phyloP scores from a whole-genome alignment of 2,888 invertebrate genomes.

The Boloria euphrosyne region DNA sequence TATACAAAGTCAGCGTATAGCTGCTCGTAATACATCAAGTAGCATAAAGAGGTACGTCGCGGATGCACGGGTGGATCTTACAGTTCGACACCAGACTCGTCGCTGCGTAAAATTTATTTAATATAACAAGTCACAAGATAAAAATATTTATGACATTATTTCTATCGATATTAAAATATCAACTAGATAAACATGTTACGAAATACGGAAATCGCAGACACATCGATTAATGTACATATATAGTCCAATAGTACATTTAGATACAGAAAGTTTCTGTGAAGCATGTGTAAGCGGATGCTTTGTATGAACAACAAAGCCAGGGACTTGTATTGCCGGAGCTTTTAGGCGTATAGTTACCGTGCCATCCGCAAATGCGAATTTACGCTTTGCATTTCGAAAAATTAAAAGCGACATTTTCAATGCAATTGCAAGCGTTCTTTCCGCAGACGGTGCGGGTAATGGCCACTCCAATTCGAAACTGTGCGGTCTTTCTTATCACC shows the following conservation, averaged over 20 bases:
- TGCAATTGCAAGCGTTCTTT: slow-evolving; percentile 74
- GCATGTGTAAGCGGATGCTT: slow-evolving; percentile 67
- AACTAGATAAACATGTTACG: too few relatives aligned
- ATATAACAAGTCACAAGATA: background rate
- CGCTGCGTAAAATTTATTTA: slow-evolving; percentile 12
- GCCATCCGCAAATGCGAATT: slow-evolving; percentile 73
- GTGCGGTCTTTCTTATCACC: slow-evolving; percentile 59
- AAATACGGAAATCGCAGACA: background rate
- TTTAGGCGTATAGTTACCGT: slow-evolving; percentile 76
- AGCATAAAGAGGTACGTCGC: slow-evolving; percentile 56
- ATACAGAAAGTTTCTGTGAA: slow-evolving; percentile 66
- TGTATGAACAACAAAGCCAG: slow-evolving; percentile 74
- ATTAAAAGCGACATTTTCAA: slow-evolving; percentile 79
- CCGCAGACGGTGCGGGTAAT: slow-evolving; percentile 73
- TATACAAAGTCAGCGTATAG: slow-evolving; percentile 67
- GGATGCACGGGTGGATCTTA: slow-evolving; percentile 27
- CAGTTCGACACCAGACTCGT: slow-evolving; percentile 18
- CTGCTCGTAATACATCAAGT: slow-evolving; percentile 66
- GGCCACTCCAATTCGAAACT: slow-evolving; percentile 77
- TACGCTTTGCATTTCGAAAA: slow-evolving; percentile 78
- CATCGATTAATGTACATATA: background rate
- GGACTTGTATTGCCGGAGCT: slow-evolving; percentile 66
- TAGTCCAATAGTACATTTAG: slow-evolving; percentile 1
- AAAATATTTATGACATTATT: background rate
- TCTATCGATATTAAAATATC: too few relatives aligned